Conservation (phyloP, 2,888 invertebrate genomes). For the Gryllus longicercus region DNA sequence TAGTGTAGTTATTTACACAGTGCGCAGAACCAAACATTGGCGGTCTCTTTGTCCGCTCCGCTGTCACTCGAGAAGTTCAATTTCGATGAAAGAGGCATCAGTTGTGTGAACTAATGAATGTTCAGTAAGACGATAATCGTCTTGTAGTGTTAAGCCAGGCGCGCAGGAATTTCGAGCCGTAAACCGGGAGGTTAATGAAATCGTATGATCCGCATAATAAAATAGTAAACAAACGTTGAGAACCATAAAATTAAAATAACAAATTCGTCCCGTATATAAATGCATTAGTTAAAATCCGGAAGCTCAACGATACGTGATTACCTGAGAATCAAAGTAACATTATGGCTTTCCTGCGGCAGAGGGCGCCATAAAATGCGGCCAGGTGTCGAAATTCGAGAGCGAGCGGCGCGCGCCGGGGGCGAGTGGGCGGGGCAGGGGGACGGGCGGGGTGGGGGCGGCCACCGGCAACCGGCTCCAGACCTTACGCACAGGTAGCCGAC, state of each 20-base stretch:
- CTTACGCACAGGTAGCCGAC: too few relatives aligned
- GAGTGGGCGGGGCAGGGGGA: neutral
- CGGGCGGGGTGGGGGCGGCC: neutral
- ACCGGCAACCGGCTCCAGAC: too few relatives aligned
- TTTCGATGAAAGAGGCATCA: too few relatives aligned
- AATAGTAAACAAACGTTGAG: neutral
- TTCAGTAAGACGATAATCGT: too few relatives aligned
- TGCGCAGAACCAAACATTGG: too few relatives aligned
- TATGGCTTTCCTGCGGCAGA: neutral
- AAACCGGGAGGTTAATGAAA: neutral
- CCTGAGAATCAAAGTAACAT: conserved; percentile 2
- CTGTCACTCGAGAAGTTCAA: too few relatives aligned
- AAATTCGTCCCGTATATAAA: neutral
- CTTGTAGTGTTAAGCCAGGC: too few relatives aligned
- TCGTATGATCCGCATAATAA: neutral
- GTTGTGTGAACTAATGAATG: too few relatives aligned
- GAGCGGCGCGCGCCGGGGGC: neutral
- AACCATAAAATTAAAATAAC: conserved; percentile 17
- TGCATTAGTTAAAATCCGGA: neutral
- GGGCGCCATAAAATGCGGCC: neutral
- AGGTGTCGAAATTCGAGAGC: neutral
- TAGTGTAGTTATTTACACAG: too few relatives aligned
- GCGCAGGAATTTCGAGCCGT: neutral
- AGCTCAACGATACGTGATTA: neutral
- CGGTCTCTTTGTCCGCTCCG: too few relatives aligned